These are phyloP conservation scores for Micropterix aruncella DNA, from an alignment of 2,888 invertebrate species.

Conservation along the genomic window DNA sequence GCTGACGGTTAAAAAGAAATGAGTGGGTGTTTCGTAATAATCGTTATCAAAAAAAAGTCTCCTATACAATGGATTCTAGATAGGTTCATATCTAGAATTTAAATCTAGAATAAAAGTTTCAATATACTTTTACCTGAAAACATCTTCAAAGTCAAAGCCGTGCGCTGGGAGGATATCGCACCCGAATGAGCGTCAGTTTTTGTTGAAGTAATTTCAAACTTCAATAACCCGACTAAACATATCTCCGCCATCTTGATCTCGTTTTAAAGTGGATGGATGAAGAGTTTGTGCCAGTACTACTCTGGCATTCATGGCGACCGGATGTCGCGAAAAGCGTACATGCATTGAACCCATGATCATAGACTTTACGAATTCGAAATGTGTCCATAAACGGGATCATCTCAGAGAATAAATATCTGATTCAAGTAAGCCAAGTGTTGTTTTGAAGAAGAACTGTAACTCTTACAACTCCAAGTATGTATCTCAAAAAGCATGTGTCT, in stretches of 20 bases:
- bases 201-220: conserved; percentile 1
- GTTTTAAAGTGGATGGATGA: conserved; percentile 1
- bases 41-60: too few species aligned
- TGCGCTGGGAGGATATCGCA: too few species aligned
- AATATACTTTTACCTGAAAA: too few species aligned
- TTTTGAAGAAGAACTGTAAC: not conserved
- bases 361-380: not conserved
- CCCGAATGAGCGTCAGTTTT: too few species aligned
- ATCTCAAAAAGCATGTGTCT: too few species aligned
- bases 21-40: too few species aligned
- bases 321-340: not conserved
- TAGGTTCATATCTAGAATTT: too few species aligned
- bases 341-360: conserved; percentile 1
- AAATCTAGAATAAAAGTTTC: too few species aligned
- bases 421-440: not conserved
- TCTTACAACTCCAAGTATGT: not conserved
- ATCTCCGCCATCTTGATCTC: not conserved
- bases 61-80: too few species aligned
- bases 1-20: too few species aligned
- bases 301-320: not conserved
- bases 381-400: too few species aligned
- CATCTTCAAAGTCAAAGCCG: too few species aligned
- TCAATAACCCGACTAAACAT: conserved; percentile 2
- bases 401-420: not conserved
- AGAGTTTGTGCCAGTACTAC: not conserved